Evolutionary conservation across 2,888 invertebrate species (phyloP), one percentile per base, ranked within the genome.

Genomic region (Morpho achilles): DNA sequence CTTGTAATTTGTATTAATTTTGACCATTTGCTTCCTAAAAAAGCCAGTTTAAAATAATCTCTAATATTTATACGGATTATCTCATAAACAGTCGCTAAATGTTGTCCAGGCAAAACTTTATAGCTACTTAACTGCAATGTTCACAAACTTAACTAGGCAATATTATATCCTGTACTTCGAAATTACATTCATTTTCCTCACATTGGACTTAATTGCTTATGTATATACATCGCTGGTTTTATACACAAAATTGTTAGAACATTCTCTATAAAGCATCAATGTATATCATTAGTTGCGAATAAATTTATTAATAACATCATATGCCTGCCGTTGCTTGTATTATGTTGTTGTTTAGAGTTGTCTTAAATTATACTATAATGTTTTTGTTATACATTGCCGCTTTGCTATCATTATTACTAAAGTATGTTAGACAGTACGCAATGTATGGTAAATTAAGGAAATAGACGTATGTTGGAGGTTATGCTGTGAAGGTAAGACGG

Each of bases 91-190:
- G 45, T 44, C 51, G 7, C 39, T 52, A 45, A 52, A 39, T 8
- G 44, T 7, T 39, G 52, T 39, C 52, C 52, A 8, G 45, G 52
- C 8, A 52, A 52, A 52, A 32, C 32, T 32, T 32, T 32, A 32
- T 32, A 5, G 45, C 44, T 45, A 52, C 52, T 52, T 52, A 52
- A 52, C 39, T 52, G 52, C 39, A 39, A 52, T 39, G 44, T 52
- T 44, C 44, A 52, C 44, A 52, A 45, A 44, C 52, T 52, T 32
- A 32, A 40, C 50, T 52, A 39, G 39, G 52, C 52, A 52, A 52
- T 52, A 52, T 52, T 52, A 52, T 45, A 5, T 52, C 44, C 39
- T 10, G 10, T 45, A 52, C 52, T 16, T 45, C 1, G 52, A 7
- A 9, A 10, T 32, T 2, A 8, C 32, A 1, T 39, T 23, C 8